These are phyloP conservation scores for Raja brachyura DNA, from an alignment of 2,113 vertebrate genomes.

Conservation along the genomic window DNA sequence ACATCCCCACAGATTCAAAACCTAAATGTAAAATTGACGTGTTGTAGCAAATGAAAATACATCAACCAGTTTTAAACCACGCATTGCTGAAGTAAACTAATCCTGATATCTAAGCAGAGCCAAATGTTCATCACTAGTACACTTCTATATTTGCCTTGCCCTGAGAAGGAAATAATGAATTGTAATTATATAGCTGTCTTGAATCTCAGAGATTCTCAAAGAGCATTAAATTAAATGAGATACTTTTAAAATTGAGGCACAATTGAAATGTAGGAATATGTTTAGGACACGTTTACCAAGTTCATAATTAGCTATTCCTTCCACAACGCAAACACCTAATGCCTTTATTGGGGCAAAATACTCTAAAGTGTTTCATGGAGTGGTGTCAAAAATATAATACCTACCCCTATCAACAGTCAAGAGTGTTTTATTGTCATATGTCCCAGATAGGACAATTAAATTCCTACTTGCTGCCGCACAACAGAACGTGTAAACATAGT, in stretches of 20 bases:
- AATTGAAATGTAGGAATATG: not conserved
- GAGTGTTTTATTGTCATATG: too few relatives aligned
- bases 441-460: too few relatives aligned
- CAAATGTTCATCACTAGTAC: not conserved
- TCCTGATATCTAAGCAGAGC: not conserved
- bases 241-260: not conserved
- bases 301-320: not conserved
- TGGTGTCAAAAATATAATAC: too few relatives aligned
- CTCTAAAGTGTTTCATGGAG: too few relatives aligned
- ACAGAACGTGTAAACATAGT: too few relatives aligned
- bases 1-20: not conserved
- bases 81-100: not conserved
- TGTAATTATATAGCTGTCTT: not conserved
- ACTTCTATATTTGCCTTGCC: not conserved
- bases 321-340: not conserved
- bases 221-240: not conserved
- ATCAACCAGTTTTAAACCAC: not conserved
- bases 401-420: too few relatives aligned
- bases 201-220: not conserved
- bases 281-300: not conserved
- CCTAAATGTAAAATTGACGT: not conserved
- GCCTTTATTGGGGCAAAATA: too few relatives aligned
- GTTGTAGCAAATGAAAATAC: not conserved
- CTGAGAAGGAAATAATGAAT: not conserved
- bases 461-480: too few relatives aligned